Evolutionary conservation across 2,113 vertebrate species (phyloP).

Genomic region (Bombycilla garrulus): DNA sequence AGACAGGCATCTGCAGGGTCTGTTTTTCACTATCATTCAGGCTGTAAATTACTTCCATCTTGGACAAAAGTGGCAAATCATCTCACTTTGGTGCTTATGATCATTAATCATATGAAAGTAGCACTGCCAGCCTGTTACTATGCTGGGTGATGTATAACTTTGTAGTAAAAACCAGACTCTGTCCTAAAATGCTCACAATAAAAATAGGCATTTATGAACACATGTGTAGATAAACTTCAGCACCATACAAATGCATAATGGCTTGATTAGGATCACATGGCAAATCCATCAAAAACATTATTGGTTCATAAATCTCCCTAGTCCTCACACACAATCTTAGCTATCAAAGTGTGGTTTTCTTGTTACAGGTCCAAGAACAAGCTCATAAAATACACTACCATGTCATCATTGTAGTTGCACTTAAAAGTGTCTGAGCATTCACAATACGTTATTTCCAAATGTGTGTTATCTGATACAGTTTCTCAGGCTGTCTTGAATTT

Average conservation of each 20-base stretch:
- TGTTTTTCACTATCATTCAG: conserved; percentile 15
- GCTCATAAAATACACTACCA: background rate
- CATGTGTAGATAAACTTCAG: background rate
- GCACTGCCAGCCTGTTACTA: background rate
- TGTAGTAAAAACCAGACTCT: conserved; percentile 5
- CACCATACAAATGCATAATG: background rate
- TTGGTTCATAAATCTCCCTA: background rate
- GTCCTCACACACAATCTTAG: background rate
- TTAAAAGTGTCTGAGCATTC: background rate
- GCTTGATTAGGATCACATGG: background rate
- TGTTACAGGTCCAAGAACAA: background rate
- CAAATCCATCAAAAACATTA: background rate
- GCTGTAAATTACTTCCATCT: conserved; percentile 38
- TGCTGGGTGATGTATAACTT: conserved; percentile 10
- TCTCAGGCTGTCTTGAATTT: background rate
- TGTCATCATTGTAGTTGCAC: background rate
- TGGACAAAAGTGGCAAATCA: conserved; percentile 36
- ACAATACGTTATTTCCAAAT: background rate
- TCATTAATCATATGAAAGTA: conserved; percentile 32
- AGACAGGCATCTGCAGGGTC: background rate
- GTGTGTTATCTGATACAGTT: background rate
- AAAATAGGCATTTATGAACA: background rate
- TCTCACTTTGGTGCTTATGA: conserved; percentile 22
- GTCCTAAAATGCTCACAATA: background rate
- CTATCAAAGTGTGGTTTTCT: background rate